Evolutionary conservation across 1,140 invertebrate species (phyloP).

Genomic region (Tetramorium simillimum): DNA sequence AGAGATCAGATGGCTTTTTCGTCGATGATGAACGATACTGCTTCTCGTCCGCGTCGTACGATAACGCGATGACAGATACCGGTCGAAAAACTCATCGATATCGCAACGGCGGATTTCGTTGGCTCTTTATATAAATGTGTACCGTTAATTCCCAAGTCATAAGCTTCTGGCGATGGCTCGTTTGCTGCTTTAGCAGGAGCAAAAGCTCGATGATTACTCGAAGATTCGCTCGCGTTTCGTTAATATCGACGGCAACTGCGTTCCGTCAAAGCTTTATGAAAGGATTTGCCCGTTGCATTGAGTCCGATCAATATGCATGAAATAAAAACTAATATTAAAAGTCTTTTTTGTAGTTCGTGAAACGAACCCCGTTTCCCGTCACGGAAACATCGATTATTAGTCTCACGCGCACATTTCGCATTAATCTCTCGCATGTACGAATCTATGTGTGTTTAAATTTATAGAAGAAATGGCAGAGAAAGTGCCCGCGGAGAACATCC

Average conservation of each 20-base stretch:
- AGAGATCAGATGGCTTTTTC: background rate
- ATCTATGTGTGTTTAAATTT: background rate
- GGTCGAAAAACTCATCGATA: background rate
- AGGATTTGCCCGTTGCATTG: background rate
- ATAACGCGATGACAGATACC: background rate
- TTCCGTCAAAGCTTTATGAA: background rate
- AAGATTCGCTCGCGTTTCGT: background rate
- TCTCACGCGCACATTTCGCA: background rate
- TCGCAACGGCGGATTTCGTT: background rate
- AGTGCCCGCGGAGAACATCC: slow-evolving; percentile 64
- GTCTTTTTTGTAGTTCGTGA: background rate
- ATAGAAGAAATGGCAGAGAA: slow-evolving; percentile 66
- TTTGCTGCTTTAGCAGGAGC: background rate
- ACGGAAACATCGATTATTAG: background rate
- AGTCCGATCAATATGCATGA: background rate
- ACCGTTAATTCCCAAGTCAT: background rate
- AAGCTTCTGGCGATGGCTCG: background rate
- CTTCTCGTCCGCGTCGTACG: background rate
- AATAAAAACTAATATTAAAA: background rate
- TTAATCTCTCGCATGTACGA: background rate
- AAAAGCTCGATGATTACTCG: background rate
- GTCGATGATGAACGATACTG: background rate
- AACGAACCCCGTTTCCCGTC: background rate
- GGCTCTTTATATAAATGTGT: background rate
- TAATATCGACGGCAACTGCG: background rate